A percentile compares a stretch with the other conserved stretches of the same genome.
phyloP scores from a whole-genome alignment of 2,113 vertebrate genomes.

The Pachypanchax playfairii region DNA sequence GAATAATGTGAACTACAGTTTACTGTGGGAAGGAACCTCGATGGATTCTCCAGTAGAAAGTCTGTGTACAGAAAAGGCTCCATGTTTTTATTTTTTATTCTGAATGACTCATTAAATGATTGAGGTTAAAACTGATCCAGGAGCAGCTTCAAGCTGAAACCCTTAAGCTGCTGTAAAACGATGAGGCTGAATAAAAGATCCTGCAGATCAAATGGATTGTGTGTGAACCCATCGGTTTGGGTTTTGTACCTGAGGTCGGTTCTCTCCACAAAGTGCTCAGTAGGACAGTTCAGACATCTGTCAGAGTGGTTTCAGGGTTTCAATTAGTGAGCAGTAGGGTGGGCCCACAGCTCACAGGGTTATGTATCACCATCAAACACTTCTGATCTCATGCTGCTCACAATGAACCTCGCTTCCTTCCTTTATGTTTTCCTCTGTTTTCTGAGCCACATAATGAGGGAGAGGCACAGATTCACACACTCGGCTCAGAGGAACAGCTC shows the following conservation, averaged over 20 bases:
- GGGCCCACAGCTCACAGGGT: constrained; percentile 39
- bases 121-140: too few relatives aligned
- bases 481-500: not conserved
- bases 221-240: too few relatives aligned
- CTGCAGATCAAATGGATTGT: too few relatives aligned
- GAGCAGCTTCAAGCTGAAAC: too few relatives aligned
- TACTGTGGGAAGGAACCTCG: too few relatives aligned
- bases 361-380: constrained; percentile 42
- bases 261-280: constrained; percentile 27
- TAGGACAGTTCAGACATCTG: constrained; percentile 27
- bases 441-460: constrained; percentile 7
- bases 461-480: not conserved
- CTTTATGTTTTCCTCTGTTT: constrained; percentile 4
- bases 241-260: constrained; percentile 23
- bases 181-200: too few relatives aligned
- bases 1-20: too few relatives aligned
- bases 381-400: constrained; percentile 20
- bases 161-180: too few relatives aligned
- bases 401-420: constrained; percentile 17
- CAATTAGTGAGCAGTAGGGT: constrained; percentile 46
- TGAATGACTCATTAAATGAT: too few relatives aligned
- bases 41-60: too few relatives aligned
- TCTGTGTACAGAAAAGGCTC: too few relatives aligned
- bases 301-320: constrained; percentile 46
- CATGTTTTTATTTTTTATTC: too few relatives aligned